phyloP scores from a whole-genome alignment of 1,140 invertebrate species.

The Euura lappo region DNA sequence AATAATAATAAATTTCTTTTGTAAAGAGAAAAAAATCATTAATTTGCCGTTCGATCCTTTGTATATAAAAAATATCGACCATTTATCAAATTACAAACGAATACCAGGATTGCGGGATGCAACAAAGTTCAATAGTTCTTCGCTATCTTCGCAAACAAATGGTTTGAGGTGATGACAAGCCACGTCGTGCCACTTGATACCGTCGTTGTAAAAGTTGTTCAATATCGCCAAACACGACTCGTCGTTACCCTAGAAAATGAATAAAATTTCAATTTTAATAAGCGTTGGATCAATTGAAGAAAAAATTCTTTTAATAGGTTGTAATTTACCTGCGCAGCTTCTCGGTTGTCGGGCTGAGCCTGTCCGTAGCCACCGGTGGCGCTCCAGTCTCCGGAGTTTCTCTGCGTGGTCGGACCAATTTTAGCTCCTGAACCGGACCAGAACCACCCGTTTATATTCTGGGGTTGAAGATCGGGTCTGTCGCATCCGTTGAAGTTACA shows the following conservation, averaged over 20 bases:
- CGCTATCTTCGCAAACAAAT: slow-evolving; percentile 92
- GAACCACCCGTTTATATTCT: slow-evolving; percentile 92
- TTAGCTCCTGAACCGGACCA: slow-evolving; percentile 91
- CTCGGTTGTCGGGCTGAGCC: slow-evolving; percentile 87
- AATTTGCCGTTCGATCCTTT: no score
- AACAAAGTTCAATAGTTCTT: slow-evolving; percentile 90
- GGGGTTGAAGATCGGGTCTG: slow-evolving; percentile 83
- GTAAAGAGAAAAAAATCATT: no score
- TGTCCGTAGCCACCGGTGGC: slow-evolving; percentile 84
- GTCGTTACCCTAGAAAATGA: slow-evolving; percentile 75
- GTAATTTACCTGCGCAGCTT: slow-evolving; percentile 78
- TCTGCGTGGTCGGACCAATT: slow-evolving; percentile 85
- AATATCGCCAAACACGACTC: slow-evolving; percentile 88
- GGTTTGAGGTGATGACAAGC: slow-evolving; percentile 91
- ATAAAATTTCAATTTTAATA: slow-evolving; percentile 13
- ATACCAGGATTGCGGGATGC: slow-evolving; percentile 84
- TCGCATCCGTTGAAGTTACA: slow-evolving; percentile 93
- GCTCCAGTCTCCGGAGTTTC: slow-evolving; percentile 89
- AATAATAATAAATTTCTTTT: background rate
- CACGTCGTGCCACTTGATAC: slow-evolving; percentile 91
- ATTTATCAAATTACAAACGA: slow-evolving; percentile 69
- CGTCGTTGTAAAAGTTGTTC: slow-evolving; percentile 93
- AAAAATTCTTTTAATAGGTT: background rate
- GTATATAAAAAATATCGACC: background rate
- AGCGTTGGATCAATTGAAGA: no score